phyloP scores from a whole-genome alignment of 2,113 vertebrate species.

The Progne subis region DNA sequence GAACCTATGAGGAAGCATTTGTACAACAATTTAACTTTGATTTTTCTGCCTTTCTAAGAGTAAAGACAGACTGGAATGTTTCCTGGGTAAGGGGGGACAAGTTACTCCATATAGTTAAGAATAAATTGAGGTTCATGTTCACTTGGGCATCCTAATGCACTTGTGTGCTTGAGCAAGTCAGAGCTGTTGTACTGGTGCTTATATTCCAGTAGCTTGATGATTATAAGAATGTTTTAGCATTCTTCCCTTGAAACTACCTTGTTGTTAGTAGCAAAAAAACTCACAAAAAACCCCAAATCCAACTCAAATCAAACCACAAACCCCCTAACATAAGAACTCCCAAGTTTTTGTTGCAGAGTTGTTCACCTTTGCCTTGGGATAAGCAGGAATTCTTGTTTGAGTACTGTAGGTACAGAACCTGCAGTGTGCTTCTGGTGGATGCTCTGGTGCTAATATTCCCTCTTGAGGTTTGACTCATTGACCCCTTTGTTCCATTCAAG shows the following conservation, averaged over 20 bases:
- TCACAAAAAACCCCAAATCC: neutral
- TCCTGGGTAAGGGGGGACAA: neutral
- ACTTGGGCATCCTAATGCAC: neutral
- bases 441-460: neutral
- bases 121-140: neutral
- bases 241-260: neutral
- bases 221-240: rapidly evolving
- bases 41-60: neutral
- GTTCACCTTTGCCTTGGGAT: neutral
- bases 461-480: neutral
- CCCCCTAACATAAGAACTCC: rapidly evolving
- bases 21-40: rapidly evolving
- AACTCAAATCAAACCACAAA: neutral
- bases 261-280: neutral
- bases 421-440: neutral
- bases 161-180: neutral
- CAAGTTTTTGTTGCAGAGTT: neutral
- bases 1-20: neutral
- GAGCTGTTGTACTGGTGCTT: neutral
- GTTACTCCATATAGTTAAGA: neutral
- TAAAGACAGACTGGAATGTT: neutral
- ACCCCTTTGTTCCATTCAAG: neutral
- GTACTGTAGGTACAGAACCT: neutral
- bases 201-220: neutral
- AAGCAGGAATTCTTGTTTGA: neutral